phyloP scores from a whole-genome alignment of 2,797 vertebrate species.

The Picus viridis region DNA sequence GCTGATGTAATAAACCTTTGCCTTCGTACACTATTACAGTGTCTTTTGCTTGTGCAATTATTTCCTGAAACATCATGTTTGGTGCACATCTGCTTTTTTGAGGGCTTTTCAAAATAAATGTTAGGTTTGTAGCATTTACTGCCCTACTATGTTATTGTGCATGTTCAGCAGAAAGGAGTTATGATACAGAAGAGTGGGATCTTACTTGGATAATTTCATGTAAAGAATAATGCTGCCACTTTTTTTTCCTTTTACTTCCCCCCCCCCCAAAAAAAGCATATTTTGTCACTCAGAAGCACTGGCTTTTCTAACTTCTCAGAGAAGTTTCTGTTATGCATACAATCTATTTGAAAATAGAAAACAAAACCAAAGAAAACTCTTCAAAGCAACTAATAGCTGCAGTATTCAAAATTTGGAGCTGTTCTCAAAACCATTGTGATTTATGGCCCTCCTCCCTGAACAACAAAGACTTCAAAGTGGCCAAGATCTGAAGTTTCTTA shows the following conservation, averaged over 20 bases:
- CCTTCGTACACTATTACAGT: background rate
- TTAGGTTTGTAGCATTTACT: background rate
- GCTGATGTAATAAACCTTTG: background rate
- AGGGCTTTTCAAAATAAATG: background rate
- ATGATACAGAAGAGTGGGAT: background rate
- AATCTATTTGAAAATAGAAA: background rate
- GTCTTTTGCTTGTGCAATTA: background rate
- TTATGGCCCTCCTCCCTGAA: background rate
- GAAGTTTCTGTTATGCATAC: background rate
- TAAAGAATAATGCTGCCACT: background rate
- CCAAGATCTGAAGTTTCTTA: slow-evolving; percentile 52
- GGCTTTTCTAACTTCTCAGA: background rate
- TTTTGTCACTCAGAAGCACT: background rate
- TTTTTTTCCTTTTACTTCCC: background rate
- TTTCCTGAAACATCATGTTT: background rate
- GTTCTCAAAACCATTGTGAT: background rate
- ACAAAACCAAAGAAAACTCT: background rate
- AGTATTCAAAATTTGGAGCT: background rate
- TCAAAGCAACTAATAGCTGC: background rate
- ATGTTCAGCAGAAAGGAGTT: background rate
- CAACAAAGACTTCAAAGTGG: slow-evolving; percentile 16
- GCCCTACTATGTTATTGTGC: background rate
- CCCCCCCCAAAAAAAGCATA: background rate
- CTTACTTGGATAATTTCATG: background rate
- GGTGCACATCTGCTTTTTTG: background rate